These are phyloP conservation scores for Bambusicola thoracicus DNA, from an alignment of 2,113 vertebrate species.

Conservation along the genomic window DNA sequence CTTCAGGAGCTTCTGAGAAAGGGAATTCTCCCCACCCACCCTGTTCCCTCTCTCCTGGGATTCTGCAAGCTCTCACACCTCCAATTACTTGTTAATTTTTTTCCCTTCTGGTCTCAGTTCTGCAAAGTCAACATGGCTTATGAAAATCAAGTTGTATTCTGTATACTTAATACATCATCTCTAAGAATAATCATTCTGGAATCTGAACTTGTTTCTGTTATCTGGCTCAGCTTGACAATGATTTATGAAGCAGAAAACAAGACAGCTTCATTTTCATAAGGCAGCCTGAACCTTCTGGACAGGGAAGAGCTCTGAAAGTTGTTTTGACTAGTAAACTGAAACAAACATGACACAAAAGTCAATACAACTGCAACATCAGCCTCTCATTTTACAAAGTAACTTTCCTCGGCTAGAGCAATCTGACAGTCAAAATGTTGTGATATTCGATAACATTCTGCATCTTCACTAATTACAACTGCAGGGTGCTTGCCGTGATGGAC, in stretches of 20 bases:
- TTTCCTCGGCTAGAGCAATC: slow-evolving; percentile 54
- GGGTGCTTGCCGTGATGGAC: slow-evolving; percentile 37
- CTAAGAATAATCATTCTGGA: slow-evolving; percentile 81
- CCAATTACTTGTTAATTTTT: slow-evolving; percentile 61
- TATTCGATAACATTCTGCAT: slow-evolving; percentile 70
- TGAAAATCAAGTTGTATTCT: slow-evolving; percentile 79
- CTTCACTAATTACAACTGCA: slow-evolving; percentile 73
- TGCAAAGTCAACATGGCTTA: slow-evolving; percentile 79
- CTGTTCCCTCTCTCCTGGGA: slow-evolving; percentile 6
- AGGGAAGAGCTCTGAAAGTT: slow-evolving; percentile 81
- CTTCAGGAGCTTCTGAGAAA: slow-evolving; percentile 13
- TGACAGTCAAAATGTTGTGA: slow-evolving; percentile 76
- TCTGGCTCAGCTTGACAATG: slow-evolving; percentile 81
- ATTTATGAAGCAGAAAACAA: slow-evolving; percentile 87
- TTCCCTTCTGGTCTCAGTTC: slow-evolving; percentile 60
- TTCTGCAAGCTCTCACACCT: slow-evolving; percentile 43
- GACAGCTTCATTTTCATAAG: slow-evolving; percentile 86
- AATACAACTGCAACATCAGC: slow-evolving; percentile 79
- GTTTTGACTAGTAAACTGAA: slow-evolving; percentile 84
- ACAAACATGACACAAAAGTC: slow-evolving; percentile 87
- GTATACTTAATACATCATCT: slow-evolving; percentile 84
- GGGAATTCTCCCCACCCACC: background rate
- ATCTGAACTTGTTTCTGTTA: slow-evolving; percentile 83
- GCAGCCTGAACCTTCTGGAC: slow-evolving; percentile 80
- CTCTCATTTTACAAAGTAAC: slow-evolving; percentile 74